Base-by-base conservation (phyloP, 2,888 invertebrate species). In the Adelphocoris suturalis region DNA sequence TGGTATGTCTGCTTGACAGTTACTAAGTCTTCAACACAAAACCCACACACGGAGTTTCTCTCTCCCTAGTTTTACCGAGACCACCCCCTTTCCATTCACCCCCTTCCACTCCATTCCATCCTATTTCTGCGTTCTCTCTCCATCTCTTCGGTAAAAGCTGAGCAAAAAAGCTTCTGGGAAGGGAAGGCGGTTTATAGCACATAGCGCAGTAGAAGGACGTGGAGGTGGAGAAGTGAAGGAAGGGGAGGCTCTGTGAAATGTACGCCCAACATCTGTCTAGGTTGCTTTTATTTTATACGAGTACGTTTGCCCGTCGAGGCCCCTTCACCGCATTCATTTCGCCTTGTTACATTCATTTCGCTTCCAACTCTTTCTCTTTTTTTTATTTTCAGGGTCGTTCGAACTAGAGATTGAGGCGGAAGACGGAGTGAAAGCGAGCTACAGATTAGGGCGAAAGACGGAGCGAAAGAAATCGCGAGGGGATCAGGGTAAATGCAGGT, bases 281-380 rank as follows among this genome's bases (percentile, higher is more conserved):
- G 78, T 78, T 46, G 78, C 46, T 46, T 78, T 78, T 78, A 78
- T 78, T 78, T 78, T 78, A 16, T 78, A 78, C 78, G 46, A 37
- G 19, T 78, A 78, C 78, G 46, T 78, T 78, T 47, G 14, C 78
- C 78, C 78, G 47, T 19, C 46, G 46, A 78, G 78, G 9, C 47
- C 78, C 47, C 78, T 78, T 78, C 46, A 19, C 78, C 78, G 46
- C 78, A 78, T 78, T 19, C 78, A 78, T 78, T 78, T 78, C 16
- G 47, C 37, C 78, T 37, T 78, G 78, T 78, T 78, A 78, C 78
- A 78, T 78, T 78, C 78, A 78, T 78, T 78, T 46, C 78, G 78
- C 78, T 46, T 78, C 46, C 23, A 23, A 52, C 52, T 52, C 14
- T 52, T 2, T 52, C 16, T 52, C 11, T 52, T 52, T 52, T 37